Base-by-base conservation (phyloP, 2,888 invertebrate genomes). In the Phyllotreta cruciferae region DNA sequence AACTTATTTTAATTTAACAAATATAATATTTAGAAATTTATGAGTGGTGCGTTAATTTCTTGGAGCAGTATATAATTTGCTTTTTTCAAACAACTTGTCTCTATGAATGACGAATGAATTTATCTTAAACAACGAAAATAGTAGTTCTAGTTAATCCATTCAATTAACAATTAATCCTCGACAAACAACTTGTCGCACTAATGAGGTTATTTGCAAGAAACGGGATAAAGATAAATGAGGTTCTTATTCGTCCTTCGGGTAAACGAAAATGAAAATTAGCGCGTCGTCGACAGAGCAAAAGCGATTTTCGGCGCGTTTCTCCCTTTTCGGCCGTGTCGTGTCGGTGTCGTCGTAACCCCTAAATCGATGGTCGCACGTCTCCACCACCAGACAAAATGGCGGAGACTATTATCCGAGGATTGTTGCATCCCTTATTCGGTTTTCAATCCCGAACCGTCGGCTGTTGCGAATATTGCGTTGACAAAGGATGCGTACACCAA, bases 371-470 rank as follows among this genome's bases (percentile, higher is more conserved):
- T 74, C 77, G 74, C 73, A 78, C 77, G 79, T 80, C 79, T 80
- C 77, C 75, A 72, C 72, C 80, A 79, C 75, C 79, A 75, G 78
- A 75, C 78, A 80, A 80, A 80, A 80, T 80, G 80, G 80, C 73
- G 73, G 66, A 64, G 60, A 62, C 63, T 62, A 66, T 64, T 66
- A 62, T 66, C 50, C 57, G 56, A 60, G 66, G 60, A 61, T 60
- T 58, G 58, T 58, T 58, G 58, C 58, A 58, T 58, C 58, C 58
- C 49, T 58, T 50, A 58, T 58, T 58, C 41, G 49, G 50, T 49
- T 36, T 47, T 10, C 24, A 34, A 39, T 42, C 39, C 38, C 24
- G 24, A 13, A 11, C 38, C 56, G 24, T 1, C 44, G 56, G 36
- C 14, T 6, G 13, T 6, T 14, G 47, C 9, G 41, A 10, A 41